Percentiles rank a stretch among this genome's conserved stretches.
These are phyloP conservation scores for Onychostruthus taczanowskii DNA, from an alignment of 2,113 vertebrate species.

Conservation along the genomic window DNA sequence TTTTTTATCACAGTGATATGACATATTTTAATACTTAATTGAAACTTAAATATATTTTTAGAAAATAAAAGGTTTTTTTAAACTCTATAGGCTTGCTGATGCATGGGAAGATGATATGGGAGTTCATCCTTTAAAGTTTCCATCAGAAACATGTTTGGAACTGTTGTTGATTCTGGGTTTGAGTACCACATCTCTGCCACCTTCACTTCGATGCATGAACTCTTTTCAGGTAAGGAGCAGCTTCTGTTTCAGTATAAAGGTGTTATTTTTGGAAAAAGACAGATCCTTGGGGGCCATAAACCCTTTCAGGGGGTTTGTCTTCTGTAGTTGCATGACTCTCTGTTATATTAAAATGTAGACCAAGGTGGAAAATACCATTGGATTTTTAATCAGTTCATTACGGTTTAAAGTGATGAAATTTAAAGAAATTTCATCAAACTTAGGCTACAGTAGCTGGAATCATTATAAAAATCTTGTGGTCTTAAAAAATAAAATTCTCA, in stretches of 20 bases:
- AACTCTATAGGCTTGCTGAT: constrained; percentile 73
- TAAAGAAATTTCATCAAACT: not conserved
- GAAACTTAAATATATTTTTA: not conserved
- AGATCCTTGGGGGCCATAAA: not conserved
- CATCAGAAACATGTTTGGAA: constrained; percentile 86
- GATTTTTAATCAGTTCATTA: not conserved
- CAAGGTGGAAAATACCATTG: not conserved
- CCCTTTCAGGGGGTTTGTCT: not conserved
- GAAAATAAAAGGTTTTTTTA: not conserved
- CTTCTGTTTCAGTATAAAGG: not conserved
- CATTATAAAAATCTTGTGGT: not conserved
- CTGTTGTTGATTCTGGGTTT: constrained; percentile 79
- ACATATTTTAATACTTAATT: not conserved
- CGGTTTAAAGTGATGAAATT: not conserved
- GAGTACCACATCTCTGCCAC: constrained; percentile 80
- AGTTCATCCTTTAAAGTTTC: constrained; percentile 85
- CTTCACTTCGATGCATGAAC: constrained; percentile 85
- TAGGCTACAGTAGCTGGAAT: not conserved
- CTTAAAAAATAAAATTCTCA: not conserved
- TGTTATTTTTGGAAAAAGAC: not conserved
- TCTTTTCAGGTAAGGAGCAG: constrained; percentile 85
- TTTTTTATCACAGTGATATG: not conserved
- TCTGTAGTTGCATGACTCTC: not conserved
- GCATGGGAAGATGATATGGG: constrained; percentile 88
- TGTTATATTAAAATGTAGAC: not conserved